A percentile compares a stretch with the other conserved stretches of the same genome.
phyloP scores from a whole-genome alignment of 2,113 vertebrate species.

The Chionomys nivalis region DNA sequence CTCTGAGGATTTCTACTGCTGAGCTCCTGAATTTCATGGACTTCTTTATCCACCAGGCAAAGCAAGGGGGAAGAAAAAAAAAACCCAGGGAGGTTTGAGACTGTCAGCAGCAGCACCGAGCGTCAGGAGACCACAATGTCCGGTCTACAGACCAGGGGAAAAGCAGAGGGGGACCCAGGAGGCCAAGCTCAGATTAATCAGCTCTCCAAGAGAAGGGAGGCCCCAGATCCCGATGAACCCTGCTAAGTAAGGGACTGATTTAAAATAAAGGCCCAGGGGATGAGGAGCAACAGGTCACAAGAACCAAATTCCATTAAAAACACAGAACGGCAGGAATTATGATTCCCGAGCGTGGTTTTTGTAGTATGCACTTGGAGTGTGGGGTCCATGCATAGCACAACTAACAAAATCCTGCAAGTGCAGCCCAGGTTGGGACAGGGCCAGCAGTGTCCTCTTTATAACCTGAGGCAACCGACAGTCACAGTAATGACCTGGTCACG shows the following conservation, averaged over 20 bases:
- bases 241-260: background rate
- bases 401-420: background rate
- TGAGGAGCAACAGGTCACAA: slow-evolving; percentile 33
- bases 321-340: background rate
- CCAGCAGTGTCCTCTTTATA: background rate
- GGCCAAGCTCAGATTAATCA: background rate
- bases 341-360: background rate
- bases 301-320: background rate
- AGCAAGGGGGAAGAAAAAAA: background rate
- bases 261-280: slow-evolving; percentile 15
- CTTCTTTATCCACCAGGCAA: background rate
- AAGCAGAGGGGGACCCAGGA: background rate
- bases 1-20: fast-evolving
- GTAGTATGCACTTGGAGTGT: background rate
- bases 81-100: background rate
- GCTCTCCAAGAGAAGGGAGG: background rate
- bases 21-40: background rate
- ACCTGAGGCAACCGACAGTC: background rate
- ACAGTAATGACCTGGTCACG: background rate
- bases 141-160: background rate
- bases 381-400: background rate
- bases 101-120: background rate
- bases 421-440: background rate
- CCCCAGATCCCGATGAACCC: background rate
- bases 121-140: fast-evolving